Evolutionary conservation across 2,113 vertebrate species (phyloP).

Genomic region (Regulus satrapa): DNA sequence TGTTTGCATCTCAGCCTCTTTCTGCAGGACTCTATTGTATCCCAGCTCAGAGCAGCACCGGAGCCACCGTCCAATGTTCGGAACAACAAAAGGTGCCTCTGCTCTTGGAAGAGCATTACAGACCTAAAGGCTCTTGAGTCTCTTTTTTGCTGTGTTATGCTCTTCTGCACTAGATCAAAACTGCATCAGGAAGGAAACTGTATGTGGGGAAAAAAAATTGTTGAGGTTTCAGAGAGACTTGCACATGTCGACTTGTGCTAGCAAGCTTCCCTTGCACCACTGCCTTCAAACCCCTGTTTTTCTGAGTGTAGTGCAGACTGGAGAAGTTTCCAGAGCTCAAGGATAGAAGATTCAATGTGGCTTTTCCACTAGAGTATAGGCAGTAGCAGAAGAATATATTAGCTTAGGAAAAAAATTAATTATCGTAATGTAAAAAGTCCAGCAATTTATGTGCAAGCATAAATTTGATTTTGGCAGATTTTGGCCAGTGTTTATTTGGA

Average conservation of each 20-base stretch:
- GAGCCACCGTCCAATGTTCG: background rate
- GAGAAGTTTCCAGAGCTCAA: background rate
- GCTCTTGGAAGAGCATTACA: background rate
- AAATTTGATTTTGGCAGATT: too few relatives aligned
- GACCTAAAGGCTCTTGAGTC: background rate
- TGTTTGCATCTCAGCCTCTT: background rate
- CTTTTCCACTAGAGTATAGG: background rate
- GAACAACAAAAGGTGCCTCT: conserved; percentile 8
- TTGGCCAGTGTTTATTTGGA: background rate
- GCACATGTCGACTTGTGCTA: rapidly evolving
- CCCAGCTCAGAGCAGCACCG: background rate
- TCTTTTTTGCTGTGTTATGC: background rate
- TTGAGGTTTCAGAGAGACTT: background rate
- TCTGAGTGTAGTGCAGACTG: background rate
- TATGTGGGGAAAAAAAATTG: background rate
- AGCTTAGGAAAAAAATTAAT: background rate
- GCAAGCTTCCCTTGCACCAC: background rate
- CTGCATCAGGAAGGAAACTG: conserved; percentile 24
- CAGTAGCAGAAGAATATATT: background rate
- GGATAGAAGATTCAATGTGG: background rate
- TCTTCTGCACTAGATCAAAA: background rate
- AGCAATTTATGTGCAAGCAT: background rate
- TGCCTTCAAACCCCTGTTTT: background rate
- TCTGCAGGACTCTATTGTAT: background rate
- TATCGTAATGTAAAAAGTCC: background rate